A percentile compares a stretch with the other conserved stretches of the same genome.
These are phyloP conservation scores for Reinhardtius hippoglossoides DNA, from an alignment of 2,113 vertebrate genomes.

Conservation along the genomic window DNA sequence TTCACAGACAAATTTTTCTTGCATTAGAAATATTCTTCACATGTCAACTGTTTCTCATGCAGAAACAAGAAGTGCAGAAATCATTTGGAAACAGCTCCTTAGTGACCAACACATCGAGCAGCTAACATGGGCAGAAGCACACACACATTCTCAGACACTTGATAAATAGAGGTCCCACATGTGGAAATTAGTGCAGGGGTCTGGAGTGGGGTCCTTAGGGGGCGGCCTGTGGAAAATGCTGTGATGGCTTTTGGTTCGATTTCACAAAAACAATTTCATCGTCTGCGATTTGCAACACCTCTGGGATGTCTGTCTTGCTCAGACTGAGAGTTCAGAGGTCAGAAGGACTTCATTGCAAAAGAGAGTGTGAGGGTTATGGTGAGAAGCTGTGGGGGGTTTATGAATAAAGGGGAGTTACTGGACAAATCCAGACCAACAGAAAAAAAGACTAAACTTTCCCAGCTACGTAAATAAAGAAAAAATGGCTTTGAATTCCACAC, in stretches of 20 bases:
- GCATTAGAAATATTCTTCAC: too few species aligned
- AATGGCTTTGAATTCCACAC: constrained; percentile 25
- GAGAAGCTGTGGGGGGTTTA: constrained; percentile 1
- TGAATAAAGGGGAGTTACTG: neutral
- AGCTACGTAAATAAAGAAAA: constrained; percentile 7
- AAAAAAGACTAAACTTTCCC: neutral
- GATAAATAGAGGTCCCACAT: constrained; percentile 34
- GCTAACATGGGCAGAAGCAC: neutral
- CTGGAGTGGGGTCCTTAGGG: neutral
- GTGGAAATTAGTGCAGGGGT: constrained; percentile 43
- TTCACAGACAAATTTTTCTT: too few species aligned
- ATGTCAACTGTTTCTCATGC: too few species aligned
- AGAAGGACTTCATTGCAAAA: constrained; percentile 28
- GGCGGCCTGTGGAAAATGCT: neutral
- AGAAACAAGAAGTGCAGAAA: too few species aligned
- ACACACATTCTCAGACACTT: constrained; percentile 19
- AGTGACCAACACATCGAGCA: neutral
- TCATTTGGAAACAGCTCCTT: neutral
- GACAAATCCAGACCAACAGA: neutral
- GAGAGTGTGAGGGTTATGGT: neutral
- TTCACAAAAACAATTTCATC: constrained; percentile 22
- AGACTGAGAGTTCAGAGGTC: constrained; percentile 26
- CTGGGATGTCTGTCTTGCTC: constrained; percentile 26
- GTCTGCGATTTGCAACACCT: constrained; percentile 39
- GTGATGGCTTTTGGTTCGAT: constrained; percentile 26